Conservation (phyloP, 2,888 invertebrate species). For the Drosophila buzzatii region DNA sequence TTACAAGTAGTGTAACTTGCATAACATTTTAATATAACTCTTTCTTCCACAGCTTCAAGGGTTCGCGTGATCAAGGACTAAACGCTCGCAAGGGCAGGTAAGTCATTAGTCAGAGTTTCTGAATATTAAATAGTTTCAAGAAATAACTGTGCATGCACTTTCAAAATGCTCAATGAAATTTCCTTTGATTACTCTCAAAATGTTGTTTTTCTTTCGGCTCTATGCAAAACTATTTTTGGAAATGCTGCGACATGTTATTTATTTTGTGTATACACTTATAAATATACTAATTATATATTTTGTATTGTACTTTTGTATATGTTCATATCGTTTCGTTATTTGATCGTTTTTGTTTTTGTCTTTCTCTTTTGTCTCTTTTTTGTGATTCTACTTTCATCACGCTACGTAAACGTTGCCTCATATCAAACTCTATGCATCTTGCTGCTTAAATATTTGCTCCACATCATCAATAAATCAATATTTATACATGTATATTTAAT, state of each 20-base stretch:
- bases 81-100: slow-evolving; percentile 85
- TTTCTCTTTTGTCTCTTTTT: slow-evolving; percentile 72
- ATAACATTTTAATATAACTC: slow-evolving; percentile 17
- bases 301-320: slow-evolving; percentile 52
- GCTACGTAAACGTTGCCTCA: slow-evolving; percentile 75
- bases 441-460: slow-evolving; percentile 68
- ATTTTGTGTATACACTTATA: slow-evolving; percentile 31
- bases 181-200: slow-evolving; percentile 27
- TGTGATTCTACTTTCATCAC: slow-evolving; percentile 61
- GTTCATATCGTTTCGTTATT: slow-evolving; percentile 67
- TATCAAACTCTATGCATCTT: slow-evolving; percentile 73
- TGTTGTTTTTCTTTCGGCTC: slow-evolving; percentile 35
- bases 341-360: slow-evolving; percentile 76
- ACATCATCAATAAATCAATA: slow-evolving; percentile 32
- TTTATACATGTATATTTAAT: slow-evolving; percentile 18
- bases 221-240: slow-evolving; percentile 62
- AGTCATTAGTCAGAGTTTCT: slow-evolving; percentile 49
- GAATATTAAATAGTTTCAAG: slow-evolving; percentile 14
- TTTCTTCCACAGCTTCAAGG: slow-evolving; percentile 87
- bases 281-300: background rate
- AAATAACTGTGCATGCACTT: slow-evolving; percentile 58
- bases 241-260: slow-evolving; percentile 66
- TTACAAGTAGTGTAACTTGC: background rate
- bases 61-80: slow-evolving; percentile 87
- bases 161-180: slow-evolving; percentile 43